These are phyloP conservation scores for Anseranas semipalmata DNA, from an alignment of 2,113 vertebrate species.

Conservation along the genomic window DNA sequence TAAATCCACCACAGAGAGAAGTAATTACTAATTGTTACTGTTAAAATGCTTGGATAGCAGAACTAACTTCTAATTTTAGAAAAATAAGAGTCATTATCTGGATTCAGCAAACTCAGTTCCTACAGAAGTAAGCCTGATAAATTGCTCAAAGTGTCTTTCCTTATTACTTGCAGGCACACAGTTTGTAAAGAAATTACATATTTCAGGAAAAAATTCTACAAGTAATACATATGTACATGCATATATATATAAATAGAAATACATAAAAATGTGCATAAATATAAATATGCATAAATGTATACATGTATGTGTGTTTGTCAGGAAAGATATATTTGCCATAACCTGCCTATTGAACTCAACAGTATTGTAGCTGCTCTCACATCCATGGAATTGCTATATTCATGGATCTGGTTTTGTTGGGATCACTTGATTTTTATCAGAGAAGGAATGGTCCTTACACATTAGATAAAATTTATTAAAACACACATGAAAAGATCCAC, in stretches of 20 bases:
- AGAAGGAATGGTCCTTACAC: neutral
- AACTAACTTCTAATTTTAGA: slow-evolving; percentile 42
- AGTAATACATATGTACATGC: neutral
- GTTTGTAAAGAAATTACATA: neutral
- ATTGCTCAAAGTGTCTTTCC: neutral
- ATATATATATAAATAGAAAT: neutral
- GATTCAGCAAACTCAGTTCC: neutral
- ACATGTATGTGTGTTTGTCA: neutral
- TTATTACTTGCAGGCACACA: neutral
- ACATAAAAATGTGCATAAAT: neutral
- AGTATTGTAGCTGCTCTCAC: neutral
- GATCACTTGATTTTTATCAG: neutral
- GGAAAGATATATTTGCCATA: neutral
- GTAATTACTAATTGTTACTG: neutral
- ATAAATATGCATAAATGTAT: neutral
- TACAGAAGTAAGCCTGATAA: neutral
- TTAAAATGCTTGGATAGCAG: neutral
- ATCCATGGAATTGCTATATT: neutral
- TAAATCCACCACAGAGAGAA: neutral
- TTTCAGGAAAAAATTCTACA: neutral
- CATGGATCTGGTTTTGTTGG: neutral
- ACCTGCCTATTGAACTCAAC: neutral
- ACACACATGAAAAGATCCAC: neutral
- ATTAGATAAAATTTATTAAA: neutral
- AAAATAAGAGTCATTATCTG: neutral